phyloP scores from a whole-genome alignment of 2,113 vertebrate species.

The Peromyscus leucopus region DNA sequence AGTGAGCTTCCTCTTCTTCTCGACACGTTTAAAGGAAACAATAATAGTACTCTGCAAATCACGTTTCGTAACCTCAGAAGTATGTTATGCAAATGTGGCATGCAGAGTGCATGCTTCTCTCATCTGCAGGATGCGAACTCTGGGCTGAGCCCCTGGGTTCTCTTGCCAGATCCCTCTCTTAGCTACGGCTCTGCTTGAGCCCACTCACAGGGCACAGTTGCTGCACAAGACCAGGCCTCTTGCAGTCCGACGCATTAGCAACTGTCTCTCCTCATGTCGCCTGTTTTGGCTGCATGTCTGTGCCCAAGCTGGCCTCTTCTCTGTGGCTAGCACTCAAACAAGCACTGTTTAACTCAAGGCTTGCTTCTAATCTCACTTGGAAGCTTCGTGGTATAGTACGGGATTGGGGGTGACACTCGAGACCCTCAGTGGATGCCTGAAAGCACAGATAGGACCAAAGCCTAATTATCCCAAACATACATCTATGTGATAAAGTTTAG shows the following conservation, averaged over 20 bases:
- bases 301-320: not conserved
- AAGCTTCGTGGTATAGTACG: not conserved
- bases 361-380: not conserved
- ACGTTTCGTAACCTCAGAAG: not conserved
- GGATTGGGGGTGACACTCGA: not conserved
- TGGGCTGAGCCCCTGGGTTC: not conserved
- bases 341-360: not conserved
- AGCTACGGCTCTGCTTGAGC: not conserved
- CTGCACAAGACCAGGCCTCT: not conserved
- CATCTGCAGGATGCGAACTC: not conserved
- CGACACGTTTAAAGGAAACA: not conserved
- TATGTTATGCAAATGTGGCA: not conserved
- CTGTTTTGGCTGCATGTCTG: not conserved
- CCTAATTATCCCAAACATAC: not conserved
- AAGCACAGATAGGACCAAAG: not conserved
- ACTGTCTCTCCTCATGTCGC: not conserved
- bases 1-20: not conserved
- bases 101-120: not conserved
- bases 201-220: not conserved
- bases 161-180: not conserved
- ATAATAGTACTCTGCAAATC: not conserved
- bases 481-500: not conserved
- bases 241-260: rapidly evolving
- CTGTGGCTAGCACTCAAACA: not conserved
- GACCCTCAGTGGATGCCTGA: not conserved